A percentile compares a stretch with the other conserved stretches of the same genome.
Conservation (phyloP, 2,797 vertebrate species). For the Enteromius viviparus region DNA sequence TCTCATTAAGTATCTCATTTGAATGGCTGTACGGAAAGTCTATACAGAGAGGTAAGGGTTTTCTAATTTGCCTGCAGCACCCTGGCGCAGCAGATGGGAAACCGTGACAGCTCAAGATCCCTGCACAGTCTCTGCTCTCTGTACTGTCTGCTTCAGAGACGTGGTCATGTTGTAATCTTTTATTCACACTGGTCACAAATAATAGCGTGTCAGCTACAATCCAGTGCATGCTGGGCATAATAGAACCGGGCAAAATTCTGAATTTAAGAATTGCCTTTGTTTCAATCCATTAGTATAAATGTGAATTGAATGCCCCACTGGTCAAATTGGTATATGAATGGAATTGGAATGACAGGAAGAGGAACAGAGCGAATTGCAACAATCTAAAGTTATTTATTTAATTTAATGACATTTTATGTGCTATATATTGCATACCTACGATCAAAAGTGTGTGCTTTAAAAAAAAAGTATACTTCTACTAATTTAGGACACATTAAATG, state of each 20-base stretch:
- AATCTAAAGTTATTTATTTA: background rate
- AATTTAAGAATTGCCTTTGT: background rate
- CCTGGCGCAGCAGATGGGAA: conserved; percentile 46
- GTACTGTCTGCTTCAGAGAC: conserved; percentile 40
- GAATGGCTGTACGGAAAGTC: conserved; percentile 27
- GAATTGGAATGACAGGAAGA: background rate
- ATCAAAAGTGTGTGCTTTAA: background rate
- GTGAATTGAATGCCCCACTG: background rate
- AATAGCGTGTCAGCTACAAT: conserved; percentile 36
- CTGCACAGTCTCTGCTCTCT: conserved; percentile 24
- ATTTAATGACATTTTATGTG: background rate
- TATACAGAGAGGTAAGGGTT: conserved; percentile 18
- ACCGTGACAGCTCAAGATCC: conserved; percentile 48
- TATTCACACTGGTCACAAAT: conserved; percentile 47
- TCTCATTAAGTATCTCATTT: conserved; percentile 41
- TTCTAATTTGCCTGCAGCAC: conserved; percentile 39
- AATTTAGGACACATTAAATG: background rate
- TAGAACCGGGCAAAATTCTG: background rate
- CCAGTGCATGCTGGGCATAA: background rate
- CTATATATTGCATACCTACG: background rate
- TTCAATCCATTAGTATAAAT: background rate
- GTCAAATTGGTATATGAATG: background rate
- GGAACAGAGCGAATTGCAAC: background rate
- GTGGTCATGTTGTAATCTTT: conserved; percentile 45
- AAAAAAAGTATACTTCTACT: background rate